Percentiles rank a stretch among this genome's conserved stretches.
These are phyloP conservation scores for Taphrorychus bicolor DNA, from an alignment of 2,888 invertebrate species.

Conservation along the genomic window DNA sequence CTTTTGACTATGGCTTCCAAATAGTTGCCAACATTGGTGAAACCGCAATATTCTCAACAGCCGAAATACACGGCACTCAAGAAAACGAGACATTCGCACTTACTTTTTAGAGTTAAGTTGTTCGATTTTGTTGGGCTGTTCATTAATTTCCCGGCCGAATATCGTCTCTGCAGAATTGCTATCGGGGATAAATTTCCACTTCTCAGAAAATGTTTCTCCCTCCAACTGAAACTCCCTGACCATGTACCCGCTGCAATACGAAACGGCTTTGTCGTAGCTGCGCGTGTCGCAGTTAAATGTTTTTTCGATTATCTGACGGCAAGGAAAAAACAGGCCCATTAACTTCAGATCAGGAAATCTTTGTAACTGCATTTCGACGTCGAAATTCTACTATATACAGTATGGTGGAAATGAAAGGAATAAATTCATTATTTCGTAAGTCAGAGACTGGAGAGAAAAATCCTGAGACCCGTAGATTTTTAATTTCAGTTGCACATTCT, in stretches of 20 bases:
- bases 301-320: slow-evolving; percentile 40
- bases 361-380: too few species aligned
- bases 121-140: neutral
- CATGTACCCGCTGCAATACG: slow-evolving; percentile 50
- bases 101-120: slow-evolving; percentile 31
- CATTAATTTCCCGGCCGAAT: slow-evolving; percentile 22
- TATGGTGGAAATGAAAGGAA: too few species aligned
- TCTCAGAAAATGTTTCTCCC: slow-evolving; percentile 36
- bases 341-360: too few species aligned
- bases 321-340: neutral
- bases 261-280: slow-evolving; percentile 42
- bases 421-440: too few species aligned
- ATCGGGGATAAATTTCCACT: slow-evolving; percentile 47
- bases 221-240: slow-evolving; percentile 34
- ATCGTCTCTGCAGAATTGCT: slow-evolving; percentile 39
- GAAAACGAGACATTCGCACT: slow-evolving; percentile 15
- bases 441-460: too few species aligned
- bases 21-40: too few species aligned
- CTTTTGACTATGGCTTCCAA: too few species aligned
- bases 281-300: slow-evolving; percentile 22
- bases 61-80: neutral
- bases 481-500: too few species aligned
- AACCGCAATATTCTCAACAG: too few species aligned
- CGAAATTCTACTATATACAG: too few species aligned
- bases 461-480: too few species aligned